These are phyloP conservation scores for Apamea monoglypha DNA, from an alignment of 2,888 invertebrate genomes.

Conservation along the genomic window DNA sequence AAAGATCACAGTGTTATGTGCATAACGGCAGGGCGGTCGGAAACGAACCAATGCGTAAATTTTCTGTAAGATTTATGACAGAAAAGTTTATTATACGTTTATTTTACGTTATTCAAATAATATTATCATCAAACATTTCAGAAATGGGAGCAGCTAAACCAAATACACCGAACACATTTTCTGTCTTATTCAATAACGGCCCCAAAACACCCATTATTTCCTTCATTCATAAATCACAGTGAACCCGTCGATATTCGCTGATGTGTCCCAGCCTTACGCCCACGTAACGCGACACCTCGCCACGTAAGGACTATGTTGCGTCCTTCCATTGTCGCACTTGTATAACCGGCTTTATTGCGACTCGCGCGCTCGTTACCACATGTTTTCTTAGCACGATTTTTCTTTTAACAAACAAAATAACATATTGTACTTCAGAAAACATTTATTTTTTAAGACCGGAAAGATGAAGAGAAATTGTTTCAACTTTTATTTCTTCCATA, in stretches of 20 bases:
- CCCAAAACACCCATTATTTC: constrained; percentile 30
- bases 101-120: constrained; percentile 13
- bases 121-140: constrained; percentile 30
- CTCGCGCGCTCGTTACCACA: constrained; percentile 45
- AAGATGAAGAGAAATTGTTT: constrained; percentile 18
- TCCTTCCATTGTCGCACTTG: constrained; percentile 72
- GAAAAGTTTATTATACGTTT: constrained; percentile 26
- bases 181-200: constrained; percentile 40
- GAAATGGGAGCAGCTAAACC: constrained; percentile 21
- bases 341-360: constrained; percentile 73
- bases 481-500: constrained; percentile 24
- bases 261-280: constrained; percentile 51
- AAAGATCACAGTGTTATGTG: background rate
- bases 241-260: constrained; percentile 23
- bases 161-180: constrained; percentile 41
- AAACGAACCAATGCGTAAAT: background rate
- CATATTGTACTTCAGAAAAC: constrained; percentile 8
- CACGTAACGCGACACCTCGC: constrained; percentile 66
- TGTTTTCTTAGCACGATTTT: constrained; percentile 42
- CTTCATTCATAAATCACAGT: constrained; percentile 32
- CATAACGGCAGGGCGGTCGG: constrained; percentile 28
- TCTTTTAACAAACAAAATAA: constrained; percentile 36
- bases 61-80: background rate
- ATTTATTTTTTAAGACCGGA: constrained; percentile 12
- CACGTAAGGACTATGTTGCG: constrained; percentile 65